Evolutionary conservation across 2,888 invertebrate genomes (phyloP), one percentile per base, ranked within the genome.

Genomic region (Melipona bicolor): DNA sequence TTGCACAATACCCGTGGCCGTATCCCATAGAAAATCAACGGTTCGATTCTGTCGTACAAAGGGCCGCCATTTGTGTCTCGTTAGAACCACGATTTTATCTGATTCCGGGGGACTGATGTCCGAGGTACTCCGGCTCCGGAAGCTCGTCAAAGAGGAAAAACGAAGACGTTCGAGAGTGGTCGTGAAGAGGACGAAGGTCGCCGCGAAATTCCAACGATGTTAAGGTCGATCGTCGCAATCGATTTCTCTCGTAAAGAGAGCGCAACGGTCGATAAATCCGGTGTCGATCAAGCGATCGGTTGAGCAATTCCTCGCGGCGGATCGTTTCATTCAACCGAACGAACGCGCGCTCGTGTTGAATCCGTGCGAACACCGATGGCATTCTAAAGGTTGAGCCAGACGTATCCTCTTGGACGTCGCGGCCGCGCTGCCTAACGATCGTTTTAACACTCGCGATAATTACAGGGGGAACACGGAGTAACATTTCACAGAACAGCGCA

Each of bases 11-110:
- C 80, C 80, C 80, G 72, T 61, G 19, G 65, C 73, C 81, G 83
- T 89, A 90, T 90, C 89, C 87, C 77, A 87, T 89, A 90, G 91
- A 91, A 91, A 92, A 92, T 92, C 92, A 86, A 72, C 82, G 82
- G 84, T 80, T 83, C 88, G 89, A 92, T 92, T 88, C 90, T 91
- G 89, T 87, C 88, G 88, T 79, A 81, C 87, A 88, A 89, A 89
- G 81, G 80, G 77, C 81, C 76, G 81, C 87, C 88, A 86, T 89
- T 89, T 85, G 88, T 87, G 64, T 85, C 89, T 87, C 81, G 82
- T 87, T 77, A 77, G 85, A 88, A 77, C 80, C 77, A 75, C 73
- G 90, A 89, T 90, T 87, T 89, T 88, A 89, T 90, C 89, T 83
- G 81, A 69, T 68, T 83, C 77, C 77, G 83, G 24, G 64, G 65